phyloP scores from a whole-genome alignment of 2,888 invertebrate species.

The Cantharis nigra region DNA sequence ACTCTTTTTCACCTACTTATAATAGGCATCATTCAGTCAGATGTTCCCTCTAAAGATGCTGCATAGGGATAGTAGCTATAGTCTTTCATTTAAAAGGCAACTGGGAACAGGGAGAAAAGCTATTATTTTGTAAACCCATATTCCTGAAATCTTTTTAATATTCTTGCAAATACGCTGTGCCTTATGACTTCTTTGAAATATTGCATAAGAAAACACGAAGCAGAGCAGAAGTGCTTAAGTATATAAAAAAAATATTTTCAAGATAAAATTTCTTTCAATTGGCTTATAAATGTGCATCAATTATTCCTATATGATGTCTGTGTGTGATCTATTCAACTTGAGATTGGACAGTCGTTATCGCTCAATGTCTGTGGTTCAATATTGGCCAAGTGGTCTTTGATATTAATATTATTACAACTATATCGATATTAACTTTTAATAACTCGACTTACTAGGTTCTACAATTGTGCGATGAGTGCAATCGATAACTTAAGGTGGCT shows the following conservation, averaged over 20 bases:
- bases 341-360: no score
- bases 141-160: not conserved
- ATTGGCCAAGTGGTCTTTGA: no score
- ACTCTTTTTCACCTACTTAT: not conserved
- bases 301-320: no score
- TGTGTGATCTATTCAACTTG: no score
- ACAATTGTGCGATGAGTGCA: no score
- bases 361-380: no score
- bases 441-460: no score
- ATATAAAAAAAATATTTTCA: not conserved
- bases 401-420: no score
- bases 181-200: not conserved
- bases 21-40: not conserved
- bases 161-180: not conserved
- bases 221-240: not conserved
- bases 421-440: no score
- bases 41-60: not conserved
- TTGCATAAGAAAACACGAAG: not conserved
- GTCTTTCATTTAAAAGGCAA: not conserved
- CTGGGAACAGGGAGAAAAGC: not conserved
- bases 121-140: not conserved
- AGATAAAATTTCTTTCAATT: not conserved
- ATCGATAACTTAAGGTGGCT: no score
- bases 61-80: not conserved
- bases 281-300: no score